Evolutionary conservation across 1,140 invertebrate species (phyloP), one percentile per base, ranked within the genome.

Genomic region (Monochamus saltuarius): DNA sequence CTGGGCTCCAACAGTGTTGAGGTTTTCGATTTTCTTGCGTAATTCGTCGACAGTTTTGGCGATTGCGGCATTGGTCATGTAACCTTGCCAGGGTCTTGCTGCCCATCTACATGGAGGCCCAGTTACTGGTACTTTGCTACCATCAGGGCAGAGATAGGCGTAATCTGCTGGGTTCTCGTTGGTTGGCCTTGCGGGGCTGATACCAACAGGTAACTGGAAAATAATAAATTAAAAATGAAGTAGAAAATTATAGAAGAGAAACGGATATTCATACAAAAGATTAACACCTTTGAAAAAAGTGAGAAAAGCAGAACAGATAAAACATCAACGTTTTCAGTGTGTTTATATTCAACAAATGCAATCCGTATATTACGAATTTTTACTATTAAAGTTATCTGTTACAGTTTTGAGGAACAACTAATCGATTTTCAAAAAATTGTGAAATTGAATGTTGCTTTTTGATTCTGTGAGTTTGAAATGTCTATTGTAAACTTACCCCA

Each of bases 71-170:
- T 89, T 87, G 4, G 83, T 83, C 65, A 91, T 79, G 64, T 86
- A 84, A 2, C 87, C 88, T 67, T 85, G 87, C 89, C 89, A 91
- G n/a, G 89, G 89, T 52, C 88, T 80, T 0, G 88, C 87, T 0
- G 89, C 89, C 89, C 89, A 92, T 0, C 84, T 83, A 68, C 89
- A 92, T 6, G 88, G 83, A n/a, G 84, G 83, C 11, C 81, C 84
- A 1, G 81, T 83, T 1, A 91, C 75, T 0, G 87, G 82, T 1
- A 83, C 80, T 61, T 88, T 84, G 1, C 80, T 85, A 1, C 91
- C 92, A 74, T 95, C 90, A 22, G 87, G 87, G 73, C 93, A 96
- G 36, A 96, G 80, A 67, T 94, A 89, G 58, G 83, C 80, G 71
- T 81, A 90, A 1, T 88, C 78, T 11, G 79, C 79, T 0, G 86